These are phyloP conservation scores for Eumeta japonica DNA, from an alignment of 1,140 invertebrate genomes.

Conservation along the genomic window DNA sequence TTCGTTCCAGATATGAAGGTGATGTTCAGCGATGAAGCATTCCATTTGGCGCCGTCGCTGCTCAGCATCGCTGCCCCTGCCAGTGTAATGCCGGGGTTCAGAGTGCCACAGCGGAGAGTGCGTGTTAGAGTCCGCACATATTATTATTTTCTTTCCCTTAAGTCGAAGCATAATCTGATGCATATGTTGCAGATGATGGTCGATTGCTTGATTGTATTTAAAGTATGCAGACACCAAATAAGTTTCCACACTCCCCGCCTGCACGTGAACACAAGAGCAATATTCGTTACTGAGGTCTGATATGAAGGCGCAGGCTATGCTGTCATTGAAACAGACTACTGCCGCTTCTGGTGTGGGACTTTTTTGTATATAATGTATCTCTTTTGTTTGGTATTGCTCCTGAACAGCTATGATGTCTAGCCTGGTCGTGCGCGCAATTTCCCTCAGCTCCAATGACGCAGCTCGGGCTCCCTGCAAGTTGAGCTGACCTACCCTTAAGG, in stretches of 20 bases:
- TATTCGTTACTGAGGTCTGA: too few relatives aligned
- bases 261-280: too few relatives aligned
- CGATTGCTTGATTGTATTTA: neutral
- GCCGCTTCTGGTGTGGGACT: too few relatives aligned
- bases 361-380: too few relatives aligned
- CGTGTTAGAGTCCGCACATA: conserved; percentile 13
- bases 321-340: neutral
- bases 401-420: neutral
- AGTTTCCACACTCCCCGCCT: too few relatives aligned
- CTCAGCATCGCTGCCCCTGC: neutral
- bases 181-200: neutral
- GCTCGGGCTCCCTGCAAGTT: neutral
- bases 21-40: neutral
- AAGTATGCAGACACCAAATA: too few relatives aligned
- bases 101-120: conserved; percentile 12
- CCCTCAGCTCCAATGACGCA: neutral
- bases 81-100: neutral
- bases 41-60: conserved; percentile 1
- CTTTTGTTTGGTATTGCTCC: conserved; percentile 1
- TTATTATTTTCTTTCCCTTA: conserved; percentile 2
- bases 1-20: neutral
- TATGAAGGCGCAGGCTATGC: neutral
- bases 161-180: neutral
- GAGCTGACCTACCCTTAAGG: neutral
- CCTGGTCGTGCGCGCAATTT: neutral